Base-by-base conservation (phyloP, 2,888 invertebrate genomes). In the Drosophila antonietae region DNA sequence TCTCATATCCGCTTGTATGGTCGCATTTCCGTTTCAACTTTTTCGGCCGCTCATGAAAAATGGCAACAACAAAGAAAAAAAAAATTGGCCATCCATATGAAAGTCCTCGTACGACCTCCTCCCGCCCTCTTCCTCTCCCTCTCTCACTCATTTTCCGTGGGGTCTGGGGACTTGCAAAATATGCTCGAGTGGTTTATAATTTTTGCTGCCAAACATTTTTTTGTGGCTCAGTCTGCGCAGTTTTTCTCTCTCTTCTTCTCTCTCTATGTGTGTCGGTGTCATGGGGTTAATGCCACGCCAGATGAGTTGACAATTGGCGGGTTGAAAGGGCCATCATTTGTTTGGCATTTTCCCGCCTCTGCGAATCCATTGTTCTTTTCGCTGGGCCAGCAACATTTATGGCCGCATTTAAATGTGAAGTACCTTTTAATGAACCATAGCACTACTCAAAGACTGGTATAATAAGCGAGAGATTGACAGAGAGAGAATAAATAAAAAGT, bases 21-120 rank as follows among this genome's bases (percentile, higher is more conserved):
- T 88, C 86, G 88, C 88, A 88, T 90, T 90, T 90, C 89, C 90
- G 85, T 73, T 90, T 83, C 83, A 81, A 79, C 76, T 81, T 83
- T 83, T 85, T 82, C 71, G 63, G 68, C 65, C 76, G 65, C 64
- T 76, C 68, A 74, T 71, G 76, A 73, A 81, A 81, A 73, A 83
- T 79, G 66, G 81, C 72, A 39, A 35, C 55, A 58, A 39, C 23
- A 39, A 35, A 55, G 43, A 56, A 41, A 49, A 47, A 56, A 56
- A 56, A 58, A 58, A 57, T 63, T 63, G 46, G 46, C 67, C 78
- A 78, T 57, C 52, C 64, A 75, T 67, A 49, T 72, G 72, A 57
- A 72, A 51, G 44, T 43, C 58, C 44, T 37, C 44, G 52, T 44
- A 47, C 52, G 59, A 28, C 39, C 31, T 12, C 12, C 0, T 35